These are phyloP conservation scores for Plecotus auritus DNA, from an alignment of 2,113 vertebrate genomes.

Conservation along the genomic window DNA sequence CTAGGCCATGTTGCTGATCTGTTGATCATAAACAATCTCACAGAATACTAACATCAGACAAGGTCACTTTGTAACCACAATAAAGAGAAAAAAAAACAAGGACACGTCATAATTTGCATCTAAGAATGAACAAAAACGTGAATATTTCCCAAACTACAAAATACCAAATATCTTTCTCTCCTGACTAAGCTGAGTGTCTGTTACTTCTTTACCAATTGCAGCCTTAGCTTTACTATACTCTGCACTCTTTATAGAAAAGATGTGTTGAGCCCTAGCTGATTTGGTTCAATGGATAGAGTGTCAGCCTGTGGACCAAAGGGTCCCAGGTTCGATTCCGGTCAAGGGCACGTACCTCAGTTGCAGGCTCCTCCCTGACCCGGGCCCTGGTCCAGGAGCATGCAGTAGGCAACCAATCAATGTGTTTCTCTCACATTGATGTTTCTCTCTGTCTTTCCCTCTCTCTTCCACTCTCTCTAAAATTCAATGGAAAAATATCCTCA, in stretches of 20 bases:
- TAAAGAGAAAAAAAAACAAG: background rate
- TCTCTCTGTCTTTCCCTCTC: no score
- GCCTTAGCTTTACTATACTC: background rate
- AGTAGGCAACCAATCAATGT: no score
- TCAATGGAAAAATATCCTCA: no score
- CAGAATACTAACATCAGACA: background rate
- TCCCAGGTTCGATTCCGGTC: no score
- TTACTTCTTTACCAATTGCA: background rate
- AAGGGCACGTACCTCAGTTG: no score
- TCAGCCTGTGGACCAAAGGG: no score
- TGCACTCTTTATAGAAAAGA: background rate
- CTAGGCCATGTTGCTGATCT: background rate
- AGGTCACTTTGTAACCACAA: background rate
- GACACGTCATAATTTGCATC: background rate
- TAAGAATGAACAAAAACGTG: background rate
- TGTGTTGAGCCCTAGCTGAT: background rate
- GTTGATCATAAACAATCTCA: background rate
- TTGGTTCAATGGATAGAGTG: no score
- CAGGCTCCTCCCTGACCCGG: no score
- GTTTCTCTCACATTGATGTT: no score
- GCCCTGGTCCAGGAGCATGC: no score
- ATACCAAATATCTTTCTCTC: background rate
- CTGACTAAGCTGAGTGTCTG: background rate
- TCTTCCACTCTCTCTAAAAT: no score
- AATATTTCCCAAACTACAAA: conserved; percentile 15